phyloP scores from a whole-genome alignment of 2,113 vertebrate species.

The Phodopus roborovskii region DNA sequence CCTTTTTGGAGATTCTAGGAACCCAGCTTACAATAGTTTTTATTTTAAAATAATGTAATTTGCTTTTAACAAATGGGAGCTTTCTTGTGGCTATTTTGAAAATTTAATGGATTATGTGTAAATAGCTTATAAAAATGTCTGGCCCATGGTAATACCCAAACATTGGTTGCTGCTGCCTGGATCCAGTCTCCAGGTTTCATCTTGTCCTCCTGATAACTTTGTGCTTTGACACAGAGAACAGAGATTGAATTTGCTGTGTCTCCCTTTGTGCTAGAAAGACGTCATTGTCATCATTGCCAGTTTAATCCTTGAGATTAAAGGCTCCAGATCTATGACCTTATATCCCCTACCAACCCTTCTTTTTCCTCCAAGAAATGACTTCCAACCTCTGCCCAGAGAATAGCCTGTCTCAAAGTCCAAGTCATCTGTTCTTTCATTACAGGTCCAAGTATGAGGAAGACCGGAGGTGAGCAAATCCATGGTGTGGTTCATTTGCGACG shows the following conservation, averaged over 20 bases:
- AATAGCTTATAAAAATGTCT: background rate
- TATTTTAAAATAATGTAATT: background rate
- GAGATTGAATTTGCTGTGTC: background rate
- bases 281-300: background rate
- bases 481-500: background rate
- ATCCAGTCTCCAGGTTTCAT: background rate
- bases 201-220: background rate
- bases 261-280: background rate
- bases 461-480: conserved; percentile 85
- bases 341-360: background rate
- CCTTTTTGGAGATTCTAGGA: background rate
- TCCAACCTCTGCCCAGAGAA: background rate
- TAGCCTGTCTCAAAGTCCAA: background rate
- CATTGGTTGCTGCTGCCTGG: background rate
- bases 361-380: background rate
- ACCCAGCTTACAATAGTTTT: background rate
- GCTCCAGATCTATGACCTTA: background rate
- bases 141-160: background rate
- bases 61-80: background rate
- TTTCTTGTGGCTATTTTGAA: background rate
- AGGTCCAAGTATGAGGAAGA: conserved; percentile 91
- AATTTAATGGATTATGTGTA: background rate
- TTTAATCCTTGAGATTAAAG: background rate
- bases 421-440: conserved; percentile 61
- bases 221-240: background rate